Base-by-base conservation (phyloP, 2,888 invertebrate genomes). In the Zaprionus lineosus region DNA sequence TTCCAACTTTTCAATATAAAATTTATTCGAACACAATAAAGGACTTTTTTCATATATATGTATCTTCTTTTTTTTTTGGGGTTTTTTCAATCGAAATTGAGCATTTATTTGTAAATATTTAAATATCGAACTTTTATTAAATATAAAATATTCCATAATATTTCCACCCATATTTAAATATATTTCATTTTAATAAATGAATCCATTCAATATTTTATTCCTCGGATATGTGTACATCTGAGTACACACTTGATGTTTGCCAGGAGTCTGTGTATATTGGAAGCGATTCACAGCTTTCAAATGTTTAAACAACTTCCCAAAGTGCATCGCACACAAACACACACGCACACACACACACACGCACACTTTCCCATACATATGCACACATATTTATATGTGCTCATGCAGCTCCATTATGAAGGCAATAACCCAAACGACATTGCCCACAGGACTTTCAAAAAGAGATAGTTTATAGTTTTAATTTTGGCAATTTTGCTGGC, bases 381-480 rank as follows among this genome's bases (percentile, higher is more conserved):
- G 31, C 34, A 31, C 47, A 55, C 47, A 51, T 33, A 36, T 31
- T 9, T n/a, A n/a, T n/a, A n/a, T n/a, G n/a, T n/a, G n/a, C n/a
- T n/a, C n/a, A 39, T 56, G 48, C 52, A 65, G 33, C 31, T 65
- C 62, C 72, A 74, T 79, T 67, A 74, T 62, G 64, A 63, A 73
- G 73, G 74, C 70, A 77, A 77, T 73, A 71, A 60, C 64, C 63
- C 60, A 59, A 26, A 63, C 59, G 62, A 60, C 58, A 61, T 51
- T 50, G 55, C 43, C 68, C 69, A 52, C 36, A 56, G 50, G 51
- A 50, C 68, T 62, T 59, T 65, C 51, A 68, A 63, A n/a, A 58
- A 58, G 51, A 65, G 61, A 81, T 77, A 78, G 78, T 81, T 78
- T 78, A 78, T 78, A 73, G 81, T 78, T 78, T 78, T 77, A 81